Base-by-base conservation (phyloP, 2,888 invertebrate genomes). In the Cantharis flavilabris region DNA sequence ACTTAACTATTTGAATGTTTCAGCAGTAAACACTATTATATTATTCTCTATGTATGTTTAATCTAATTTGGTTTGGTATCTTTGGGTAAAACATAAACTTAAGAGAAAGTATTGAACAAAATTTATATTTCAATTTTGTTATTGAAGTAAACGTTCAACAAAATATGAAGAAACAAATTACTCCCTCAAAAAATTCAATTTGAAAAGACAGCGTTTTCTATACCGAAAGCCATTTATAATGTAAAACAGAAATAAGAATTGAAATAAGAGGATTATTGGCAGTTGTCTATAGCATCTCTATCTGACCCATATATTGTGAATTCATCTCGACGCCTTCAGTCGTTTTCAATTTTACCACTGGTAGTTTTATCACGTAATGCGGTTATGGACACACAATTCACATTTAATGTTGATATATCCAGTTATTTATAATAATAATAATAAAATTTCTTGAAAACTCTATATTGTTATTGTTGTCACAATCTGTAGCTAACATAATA, bases 281-380 rank as follows among this genome's bases (percentile, higher is more conserved):
- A 73, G 69, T 16, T 72, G 33, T 62, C 72, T 67, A 62, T 73
- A 62, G 72, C 49, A 71, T 71, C 71, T 71, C 16, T 62, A 71
- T 30, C 64, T 69, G 75, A 75, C 70, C 75, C 23, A 70, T 16
- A 71, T 70, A 73, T 73, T 76, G 65, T 70, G 72, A 69, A 76
- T 76, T 76, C 76, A 73, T 70, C 76, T 69, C 76, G 18, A 65
- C 76, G 49, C 73, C 18, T 65, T 64, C 33, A 69, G 70, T 70
- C 69, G 70, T 76, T 73, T 76, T 73, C 72, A 69, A 76, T 71
- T 75, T 75, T 76, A 75, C 78, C 67, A 71, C 76, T 78, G 71
- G 76, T 76, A 81, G 76, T 81, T 81, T 75, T 71, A 73, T 81
- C 81, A 81, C 81, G 81, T 81, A 77, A 77, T 62, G 73, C 69